A percentile compares a stretch with the other conserved stretches of the same genome.
phyloP scores from a whole-genome alignment of 2,888 invertebrate species.

The Tachystola acroxantha region DNA sequence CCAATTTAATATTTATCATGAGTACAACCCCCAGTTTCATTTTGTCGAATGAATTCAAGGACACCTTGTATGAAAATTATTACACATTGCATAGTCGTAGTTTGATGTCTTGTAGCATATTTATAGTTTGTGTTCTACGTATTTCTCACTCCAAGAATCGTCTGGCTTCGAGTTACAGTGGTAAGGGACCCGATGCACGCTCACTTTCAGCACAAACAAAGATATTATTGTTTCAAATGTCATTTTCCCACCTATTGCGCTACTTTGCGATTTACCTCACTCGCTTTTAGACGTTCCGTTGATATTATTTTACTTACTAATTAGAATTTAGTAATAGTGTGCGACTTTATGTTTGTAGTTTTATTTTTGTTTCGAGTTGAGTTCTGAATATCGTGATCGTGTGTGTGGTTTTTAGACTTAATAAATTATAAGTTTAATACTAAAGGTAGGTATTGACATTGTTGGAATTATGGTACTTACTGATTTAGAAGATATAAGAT shows the following conservation, averaged over 20 bases:
- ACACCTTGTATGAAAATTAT: too few species aligned
- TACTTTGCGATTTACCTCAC: slow-evolving; percentile 7
- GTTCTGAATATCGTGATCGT: slow-evolving; percentile 35
- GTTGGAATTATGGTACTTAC: too few species aligned
- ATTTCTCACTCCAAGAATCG: too few species aligned
- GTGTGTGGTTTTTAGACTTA: slow-evolving; percentile 18
- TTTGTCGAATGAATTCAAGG: too few species aligned
- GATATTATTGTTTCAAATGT: slow-evolving; percentile 31
- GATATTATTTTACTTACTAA: slow-evolving; percentile 14
- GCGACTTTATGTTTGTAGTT: slow-evolving; percentile 23
- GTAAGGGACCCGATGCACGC: slow-evolving; percentile 27
- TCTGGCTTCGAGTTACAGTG: slow-evolving; percentile 28
- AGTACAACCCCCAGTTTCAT: too few species aligned
- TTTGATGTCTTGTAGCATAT: too few species aligned
- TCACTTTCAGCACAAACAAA: slow-evolving; percentile 29
- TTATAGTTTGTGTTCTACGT: too few species aligned
- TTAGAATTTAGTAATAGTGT: slow-evolving; percentile 12
- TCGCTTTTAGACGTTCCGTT: slow-evolving; percentile 17
- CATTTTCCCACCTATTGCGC: slow-evolving; percentile 13
- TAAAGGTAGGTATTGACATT: too few species aligned
- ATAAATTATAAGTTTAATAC: too few species aligned
- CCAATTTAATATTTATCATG: too few species aligned
- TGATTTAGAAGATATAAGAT: too few species aligned
- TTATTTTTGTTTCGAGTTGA: slow-evolving; percentile 25
- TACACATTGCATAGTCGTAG: too few species aligned